Percentiles rank a stretch among this genome's conserved stretches.
phyloP scores from a whole-genome alignment of 2,888 invertebrate genomes.

The Cephus nigrinus region DNA sequence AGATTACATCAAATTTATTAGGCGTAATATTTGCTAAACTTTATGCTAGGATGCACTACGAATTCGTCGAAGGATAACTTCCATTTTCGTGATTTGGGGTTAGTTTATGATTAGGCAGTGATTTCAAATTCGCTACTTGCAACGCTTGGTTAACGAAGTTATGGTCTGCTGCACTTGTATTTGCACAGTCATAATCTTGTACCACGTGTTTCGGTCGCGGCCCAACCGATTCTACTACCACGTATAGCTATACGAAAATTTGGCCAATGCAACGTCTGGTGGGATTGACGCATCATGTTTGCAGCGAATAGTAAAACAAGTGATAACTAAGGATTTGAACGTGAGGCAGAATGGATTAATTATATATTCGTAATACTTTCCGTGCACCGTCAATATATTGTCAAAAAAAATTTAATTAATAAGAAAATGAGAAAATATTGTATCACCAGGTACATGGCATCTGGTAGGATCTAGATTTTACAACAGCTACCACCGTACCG shows the following conservation, averaged over 20 bases:
- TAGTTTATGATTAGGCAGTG: background rate
- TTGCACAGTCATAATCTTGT: slow-evolving; percentile 29
- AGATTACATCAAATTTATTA: background rate
- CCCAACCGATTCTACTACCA: background rate
- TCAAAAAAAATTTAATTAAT: background rate
- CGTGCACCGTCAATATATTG: background rate
- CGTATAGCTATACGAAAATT: background rate
- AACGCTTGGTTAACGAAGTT: slow-evolving; percentile 34
- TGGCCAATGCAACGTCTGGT: background rate
- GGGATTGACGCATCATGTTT: background rate
- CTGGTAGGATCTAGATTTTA: background rate
- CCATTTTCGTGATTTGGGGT: background rate
- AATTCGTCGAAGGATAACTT: background rate
- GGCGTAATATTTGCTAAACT: background rate
- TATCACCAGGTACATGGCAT: background rate
- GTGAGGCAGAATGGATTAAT: background rate
- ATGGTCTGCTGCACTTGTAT: slow-evolving; percentile 27
- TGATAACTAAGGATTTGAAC: background rate
- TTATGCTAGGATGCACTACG: background rate
- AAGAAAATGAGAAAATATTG: background rate
- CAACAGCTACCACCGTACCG: background rate
- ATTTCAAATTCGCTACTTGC: slow-evolving; percentile 35
- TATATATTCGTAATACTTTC: background rate
- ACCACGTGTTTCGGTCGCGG: slow-evolving; percentile 25
- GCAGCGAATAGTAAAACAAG: background rate